A percentile compares a stretch with the other conserved stretches of the same genome.
These are phyloP conservation scores for Neodiprion pinetum DNA, from an alignment of 1,140 invertebrate species.

Conservation along the genomic window DNA sequence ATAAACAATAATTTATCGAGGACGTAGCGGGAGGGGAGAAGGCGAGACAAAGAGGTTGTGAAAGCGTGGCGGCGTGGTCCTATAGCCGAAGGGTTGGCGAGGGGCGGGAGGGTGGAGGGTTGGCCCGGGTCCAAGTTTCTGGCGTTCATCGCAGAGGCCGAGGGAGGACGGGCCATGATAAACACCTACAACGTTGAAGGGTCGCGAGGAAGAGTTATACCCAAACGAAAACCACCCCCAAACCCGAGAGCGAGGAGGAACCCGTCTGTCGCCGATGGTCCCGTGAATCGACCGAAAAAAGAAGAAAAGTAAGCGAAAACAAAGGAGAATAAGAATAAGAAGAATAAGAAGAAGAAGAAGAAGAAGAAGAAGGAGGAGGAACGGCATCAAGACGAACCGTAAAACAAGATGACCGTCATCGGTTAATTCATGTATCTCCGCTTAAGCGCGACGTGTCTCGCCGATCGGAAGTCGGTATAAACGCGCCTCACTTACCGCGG, in stretches of 20 bases:
- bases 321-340: background rate
- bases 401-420: no score
- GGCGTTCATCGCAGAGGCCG: constrained; percentile 2
- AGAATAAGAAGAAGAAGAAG: constrained; percentile 7
- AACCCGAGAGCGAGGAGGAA: background rate
- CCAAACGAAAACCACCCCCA: background rate
- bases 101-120: background rate
- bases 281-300: constrained; percentile 5
- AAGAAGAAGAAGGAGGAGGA: constrained; percentile 7
- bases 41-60: no score
- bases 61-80: no score
- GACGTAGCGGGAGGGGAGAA: background rate
- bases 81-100: no score
- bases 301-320: background rate
- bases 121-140: background rate
- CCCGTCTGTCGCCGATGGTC: background rate
- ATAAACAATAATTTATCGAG: constrained; percentile 6
- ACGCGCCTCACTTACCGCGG: no score
- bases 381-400: constrained; percentile 26
- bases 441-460: no score
- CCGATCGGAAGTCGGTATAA: no score
- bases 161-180: background rate
- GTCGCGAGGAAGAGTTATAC: constrained; percentile 4
- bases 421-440: no score
- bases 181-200: background rate